Evolutionary conservation across 1,140 invertebrate genomes (phyloP).

Genomic region (Rhyacophila brunnea): DNA sequence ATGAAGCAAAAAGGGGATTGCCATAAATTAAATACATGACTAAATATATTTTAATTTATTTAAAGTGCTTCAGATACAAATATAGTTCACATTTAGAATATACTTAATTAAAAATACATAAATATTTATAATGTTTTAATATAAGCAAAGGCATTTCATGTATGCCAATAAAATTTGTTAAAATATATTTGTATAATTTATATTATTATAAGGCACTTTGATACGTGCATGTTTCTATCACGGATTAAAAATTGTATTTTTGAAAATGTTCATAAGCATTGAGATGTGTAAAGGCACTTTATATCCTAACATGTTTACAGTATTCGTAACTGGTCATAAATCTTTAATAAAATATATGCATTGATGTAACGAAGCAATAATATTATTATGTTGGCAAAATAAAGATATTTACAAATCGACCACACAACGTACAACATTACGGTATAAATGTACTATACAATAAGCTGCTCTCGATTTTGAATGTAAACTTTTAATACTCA

Average conservation of each 20-base stretch:
- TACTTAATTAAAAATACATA: slow-evolving; percentile 20
- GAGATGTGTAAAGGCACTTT: neutral
- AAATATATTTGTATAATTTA: neutral
- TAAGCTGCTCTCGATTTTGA: too few species aligned
- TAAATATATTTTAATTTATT: slow-evolving; percentile 21
- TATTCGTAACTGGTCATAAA: too few species aligned
- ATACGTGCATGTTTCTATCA: too few species aligned
- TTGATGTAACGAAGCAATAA: too few species aligned
- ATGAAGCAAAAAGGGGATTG: neutral
- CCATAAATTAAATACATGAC: slow-evolving; percentile 17
- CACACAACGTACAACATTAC: too few species aligned
- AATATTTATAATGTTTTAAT: neutral
- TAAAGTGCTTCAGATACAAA: slow-evolving; percentile 20
- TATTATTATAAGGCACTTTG: neutral
- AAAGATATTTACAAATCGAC: too few species aligned
- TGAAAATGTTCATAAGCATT: slow-evolving; percentile 1
- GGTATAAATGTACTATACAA: too few species aligned
- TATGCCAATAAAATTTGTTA: neutral
- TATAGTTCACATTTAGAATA: slow-evolving; percentile 9
- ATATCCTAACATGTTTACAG: neutral
- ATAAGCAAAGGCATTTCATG: slow-evolving; percentile 18
- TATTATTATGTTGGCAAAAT: too few species aligned
- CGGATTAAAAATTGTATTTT: neutral
- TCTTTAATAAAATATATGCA: too few species aligned
- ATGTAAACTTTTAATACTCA: too few species aligned